Conservation (phyloP, 2,797 vertebrate genomes). For the Mormyrus hasselquistii region DNA sequence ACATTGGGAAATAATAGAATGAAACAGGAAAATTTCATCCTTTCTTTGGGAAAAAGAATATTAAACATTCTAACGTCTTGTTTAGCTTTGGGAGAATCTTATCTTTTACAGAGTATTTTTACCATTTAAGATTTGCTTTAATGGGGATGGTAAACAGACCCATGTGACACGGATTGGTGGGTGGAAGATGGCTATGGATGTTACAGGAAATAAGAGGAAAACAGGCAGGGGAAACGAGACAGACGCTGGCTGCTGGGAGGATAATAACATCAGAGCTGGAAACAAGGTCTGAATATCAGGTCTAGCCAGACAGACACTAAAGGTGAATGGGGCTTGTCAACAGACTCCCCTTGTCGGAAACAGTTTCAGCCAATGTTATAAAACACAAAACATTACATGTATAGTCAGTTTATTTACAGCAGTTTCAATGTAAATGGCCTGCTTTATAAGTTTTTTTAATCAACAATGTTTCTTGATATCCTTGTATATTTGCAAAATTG, state of each 20-base stretch:
- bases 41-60: background rate
- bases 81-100: background rate
- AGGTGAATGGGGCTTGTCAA: background rate
- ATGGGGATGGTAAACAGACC: background rate
- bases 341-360: background rate
- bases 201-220: background rate
- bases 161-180: background rate
- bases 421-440: conserved; percentile 37
- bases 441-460: conserved; percentile 33
- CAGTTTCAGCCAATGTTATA: background rate
- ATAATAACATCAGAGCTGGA: background rate
- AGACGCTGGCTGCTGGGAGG: background rate
- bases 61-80: background rate
- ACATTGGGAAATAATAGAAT: background rate
- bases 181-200: background rate
- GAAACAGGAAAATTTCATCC: background rate
- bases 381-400: conserved; percentile 7
- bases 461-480: conserved; percentile 32
- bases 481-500: background rate
- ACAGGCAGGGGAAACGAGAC: background rate
- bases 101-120: background rate
- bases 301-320: background rate
- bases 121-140: background rate
- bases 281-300: background rate
- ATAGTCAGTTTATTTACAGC: conserved; percentile 57